Evolutionary conservation across 2,797 vertebrate genomes (phyloP), one percentile per base, ranked within the genome.

Genomic region (Sibirionetta formosa): DNA sequence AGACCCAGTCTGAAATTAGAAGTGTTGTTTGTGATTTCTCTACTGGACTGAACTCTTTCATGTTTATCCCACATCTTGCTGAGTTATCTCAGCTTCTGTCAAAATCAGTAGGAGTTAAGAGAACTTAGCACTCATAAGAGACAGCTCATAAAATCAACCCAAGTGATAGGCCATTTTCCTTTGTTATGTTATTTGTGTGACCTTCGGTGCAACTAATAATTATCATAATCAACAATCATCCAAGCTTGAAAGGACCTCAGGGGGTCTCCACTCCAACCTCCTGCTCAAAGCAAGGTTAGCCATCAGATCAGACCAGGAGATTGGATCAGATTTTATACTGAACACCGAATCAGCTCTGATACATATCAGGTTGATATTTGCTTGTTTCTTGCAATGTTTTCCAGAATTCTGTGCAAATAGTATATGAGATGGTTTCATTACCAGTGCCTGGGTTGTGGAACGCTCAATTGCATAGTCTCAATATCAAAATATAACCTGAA

Each of bases 161-260:
- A 8, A 73, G 35, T 58, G 71, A 46, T 63, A 48, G 22, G 20
- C 10, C 19, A 63, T 51, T 35, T 84, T 68, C 40, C 63, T 93
- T 95, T 94, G 48, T 66, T 86, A 70, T 44, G 71, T 61, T 69
- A 29, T 81, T 90, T 73, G 17, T 70, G 77, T 76, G 83, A 53
- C 78, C 23, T 86, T 79, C 71, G 27, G 24, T 82, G 64, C 40
- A 96, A 93, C 44, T 94, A 94, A 84, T 85, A 94, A 91, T 94
- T 96, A 96, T 46, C 56, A 88, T 65, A 89, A 71, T 75, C 27
- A 75, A 90, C 69, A 88, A 53, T 27, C 24, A 57, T 57, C 63
- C 42, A 53, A 14, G 33, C 27, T 58, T 14, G n/a, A 72, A 70
- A 54, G 54, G 36, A 78, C n/a, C 24, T 68, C 82, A 72, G 70